Conservation (phyloP, 2,888 invertebrate species). For the Agrypnus murinus region DNA sequence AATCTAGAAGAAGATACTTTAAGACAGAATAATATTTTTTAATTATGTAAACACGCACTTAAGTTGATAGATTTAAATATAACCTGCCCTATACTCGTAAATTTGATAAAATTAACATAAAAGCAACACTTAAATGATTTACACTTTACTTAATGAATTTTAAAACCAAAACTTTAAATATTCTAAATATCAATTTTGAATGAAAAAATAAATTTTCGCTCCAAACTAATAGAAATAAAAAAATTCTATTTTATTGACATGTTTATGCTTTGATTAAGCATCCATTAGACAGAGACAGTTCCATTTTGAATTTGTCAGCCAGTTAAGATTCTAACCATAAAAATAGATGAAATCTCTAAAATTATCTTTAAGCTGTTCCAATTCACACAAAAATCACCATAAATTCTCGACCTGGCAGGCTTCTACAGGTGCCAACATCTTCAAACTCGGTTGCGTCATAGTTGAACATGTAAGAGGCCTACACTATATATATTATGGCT, state of each 20-base stretch:
- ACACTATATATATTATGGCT: no score
- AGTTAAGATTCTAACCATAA: no score
- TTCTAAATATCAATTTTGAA: background rate
- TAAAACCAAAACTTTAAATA: slow-evolving; percentile 4
- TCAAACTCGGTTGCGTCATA: no score
- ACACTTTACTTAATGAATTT: slow-evolving; percentile 16
- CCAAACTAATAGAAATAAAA: background rate
- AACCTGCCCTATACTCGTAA: slow-evolving; percentile 24
- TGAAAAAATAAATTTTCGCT: background rate
- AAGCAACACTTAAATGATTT: slow-evolving; percentile 18
- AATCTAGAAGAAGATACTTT: no score
- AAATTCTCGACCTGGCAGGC: no score
- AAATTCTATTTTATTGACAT: background rate
- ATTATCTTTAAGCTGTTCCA: no score
- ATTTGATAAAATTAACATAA: slow-evolving; percentile 23
- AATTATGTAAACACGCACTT: slow-evolving; percentile 11
- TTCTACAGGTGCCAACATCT: no score
- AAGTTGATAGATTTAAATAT: slow-evolving; percentile 9
- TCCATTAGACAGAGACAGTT: no score
- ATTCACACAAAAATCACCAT: no score
- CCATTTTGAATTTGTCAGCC: no score
- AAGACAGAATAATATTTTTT: background rate
- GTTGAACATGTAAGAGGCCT: no score
- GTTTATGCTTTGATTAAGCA: background rate
- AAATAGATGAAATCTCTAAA: no score